Evolutionary conservation across 2,888 invertebrate genomes (phyloP).

Genomic region (Coelopa pilipes): DNA sequence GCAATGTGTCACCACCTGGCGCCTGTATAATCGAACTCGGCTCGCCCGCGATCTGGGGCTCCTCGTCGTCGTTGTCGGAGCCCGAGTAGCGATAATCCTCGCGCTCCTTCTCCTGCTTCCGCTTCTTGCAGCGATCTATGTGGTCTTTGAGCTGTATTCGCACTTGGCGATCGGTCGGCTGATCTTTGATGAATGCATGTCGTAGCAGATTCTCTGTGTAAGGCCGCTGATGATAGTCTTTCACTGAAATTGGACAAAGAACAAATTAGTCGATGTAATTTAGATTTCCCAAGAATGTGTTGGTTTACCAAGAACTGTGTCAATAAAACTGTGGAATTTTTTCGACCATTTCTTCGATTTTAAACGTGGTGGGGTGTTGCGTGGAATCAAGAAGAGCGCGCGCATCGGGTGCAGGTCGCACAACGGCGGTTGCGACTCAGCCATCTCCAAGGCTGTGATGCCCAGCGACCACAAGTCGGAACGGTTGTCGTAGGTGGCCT

Average conservation of each 20-base stretch:
- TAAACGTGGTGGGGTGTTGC: constrained; percentile 96
- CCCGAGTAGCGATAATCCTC: constrained; percentile 90
- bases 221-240: constrained; percentile 98
- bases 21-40: constrained; percentile 91
- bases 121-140: constrained; percentile 96
- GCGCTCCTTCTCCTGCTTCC: constrained; percentile 88
- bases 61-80: constrained; percentile 97
- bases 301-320: constrained; percentile 82
- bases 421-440: constrained; percentile 98
- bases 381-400: constrained; percentile 96
- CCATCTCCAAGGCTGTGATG: constrained; percentile 99
- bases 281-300: neutral
- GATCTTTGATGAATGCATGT: constrained; percentile 98
- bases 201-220: constrained; percentile 98
- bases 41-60: constrained; percentile 90
- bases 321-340: constrained; percentile 97
- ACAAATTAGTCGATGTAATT: constrained; percentile 6
- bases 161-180: constrained; percentile 98
- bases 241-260: constrained; percentile 70
- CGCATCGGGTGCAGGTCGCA: constrained; percentile 99
- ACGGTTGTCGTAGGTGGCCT: constrained; percentile 99
- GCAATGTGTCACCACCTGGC: constrained; percentile 92
- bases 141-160: constrained; percentile 99
- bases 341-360: constrained; percentile 99
- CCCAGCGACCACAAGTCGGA: constrained; percentile 92